Conservation (phyloP, 2,113 vertebrate genomes). For the Daubentonia madagascariensis region DNA sequence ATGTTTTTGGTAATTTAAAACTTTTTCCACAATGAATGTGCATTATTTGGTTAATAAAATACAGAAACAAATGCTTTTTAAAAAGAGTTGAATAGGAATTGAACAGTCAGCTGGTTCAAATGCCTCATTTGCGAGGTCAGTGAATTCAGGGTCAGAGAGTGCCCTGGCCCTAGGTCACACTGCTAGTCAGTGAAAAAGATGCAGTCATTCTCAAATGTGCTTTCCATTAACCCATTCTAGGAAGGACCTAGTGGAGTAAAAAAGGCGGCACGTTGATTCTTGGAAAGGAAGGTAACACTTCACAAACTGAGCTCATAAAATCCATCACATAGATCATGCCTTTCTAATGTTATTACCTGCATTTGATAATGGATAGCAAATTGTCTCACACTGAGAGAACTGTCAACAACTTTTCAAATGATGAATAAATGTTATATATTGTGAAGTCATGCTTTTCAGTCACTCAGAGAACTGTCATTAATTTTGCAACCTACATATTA, state of each 20-base stretch:
- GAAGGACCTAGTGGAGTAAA: background rate
- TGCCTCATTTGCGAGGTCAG: background rate
- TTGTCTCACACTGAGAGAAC: constrained; percentile 8
- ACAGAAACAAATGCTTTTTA: background rate
- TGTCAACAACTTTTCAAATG: constrained; percentile 38
- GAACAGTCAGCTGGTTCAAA: background rate
- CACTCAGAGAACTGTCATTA: constrained; percentile 27
- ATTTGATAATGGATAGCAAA: constrained; percentile 9
- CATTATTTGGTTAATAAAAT: background rate
- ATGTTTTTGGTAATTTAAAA: background rate
- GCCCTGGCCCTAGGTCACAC: background rate
- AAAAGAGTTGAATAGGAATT: background rate
- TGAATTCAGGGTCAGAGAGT: background rate
- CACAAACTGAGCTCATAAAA: background rate
- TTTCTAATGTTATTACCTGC: background rate
- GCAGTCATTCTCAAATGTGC: background rate
- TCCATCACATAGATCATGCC: background rate
- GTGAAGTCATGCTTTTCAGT: constrained; percentile 40
- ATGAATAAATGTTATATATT: constrained; percentile 45
- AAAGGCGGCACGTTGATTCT: background rate
- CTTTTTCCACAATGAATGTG: background rate
- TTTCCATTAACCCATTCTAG: background rate
- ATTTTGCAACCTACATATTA: constrained; percentile 15
- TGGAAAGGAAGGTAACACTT: background rate
- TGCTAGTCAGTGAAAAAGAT: background rate